These are phyloP conservation scores for Brassicogethes aeneus DNA, from an alignment of 2,888 invertebrate species.

Conservation along the genomic window DNA sequence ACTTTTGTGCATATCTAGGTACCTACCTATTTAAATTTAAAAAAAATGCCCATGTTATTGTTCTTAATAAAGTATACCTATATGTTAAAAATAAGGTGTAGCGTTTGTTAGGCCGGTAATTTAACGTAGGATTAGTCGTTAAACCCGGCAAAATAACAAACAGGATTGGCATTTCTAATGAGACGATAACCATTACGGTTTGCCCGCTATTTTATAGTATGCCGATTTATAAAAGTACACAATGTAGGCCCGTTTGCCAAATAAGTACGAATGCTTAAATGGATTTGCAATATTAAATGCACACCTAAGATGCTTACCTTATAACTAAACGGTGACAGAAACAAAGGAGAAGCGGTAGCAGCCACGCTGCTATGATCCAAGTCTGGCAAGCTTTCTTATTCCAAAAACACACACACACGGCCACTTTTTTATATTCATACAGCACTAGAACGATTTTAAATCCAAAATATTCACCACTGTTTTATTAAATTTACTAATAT, in stretches of 20 bases:
- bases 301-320: slow-evolving; percentile 33
- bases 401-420: slow-evolving; percentile 34
- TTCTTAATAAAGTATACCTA: too few species aligned
- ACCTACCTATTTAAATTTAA: too few species aligned
- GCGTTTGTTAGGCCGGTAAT: too few species aligned
- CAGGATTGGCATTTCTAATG: slow-evolving; percentile 29
- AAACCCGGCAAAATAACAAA: slow-evolving; percentile 31
- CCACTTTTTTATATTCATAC: slow-evolving; percentile 29
- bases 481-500: slow-evolving; percentile 32
- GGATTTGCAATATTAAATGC: too few species aligned
- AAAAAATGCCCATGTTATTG: too few species aligned
- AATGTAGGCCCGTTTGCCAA: background rate
- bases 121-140: too few species aligned
- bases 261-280: too few species aligned
- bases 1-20: too few species aligned
- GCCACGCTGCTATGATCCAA: slow-evolving; percentile 41
- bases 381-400: slow-evolving; percentile 33
- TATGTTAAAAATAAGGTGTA: too few species aligned
- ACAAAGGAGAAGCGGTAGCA: slow-evolving; percentile 42
- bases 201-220: slow-evolving; percentile 11
- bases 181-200: slow-evolving; percentile 8
- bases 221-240: background rate
- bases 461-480: slow-evolving; percentile 27
- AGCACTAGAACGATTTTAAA: slow-evolving; percentile 23
- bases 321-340: slow-evolving; percentile 36